Percentiles rank a stretch among this genome's conserved stretches.
Evolutionary conservation across 1,140 invertebrate species (phyloP).

Genomic region (Hypsibius dujardini): DNA sequence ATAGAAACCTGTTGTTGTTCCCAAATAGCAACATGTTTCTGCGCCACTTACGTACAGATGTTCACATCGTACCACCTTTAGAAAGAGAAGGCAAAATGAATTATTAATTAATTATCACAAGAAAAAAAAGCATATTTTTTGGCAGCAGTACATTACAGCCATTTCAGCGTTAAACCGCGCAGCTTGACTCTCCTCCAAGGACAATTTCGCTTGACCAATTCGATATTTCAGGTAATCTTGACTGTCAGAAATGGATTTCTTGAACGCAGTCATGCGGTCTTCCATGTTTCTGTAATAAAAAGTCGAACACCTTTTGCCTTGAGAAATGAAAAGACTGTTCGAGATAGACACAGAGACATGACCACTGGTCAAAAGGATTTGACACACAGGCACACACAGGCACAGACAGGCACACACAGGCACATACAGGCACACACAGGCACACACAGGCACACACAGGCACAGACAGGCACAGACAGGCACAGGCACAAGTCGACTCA

Average conservation of each 20-base stretch:
- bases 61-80: slow-evolving; percentile 1
- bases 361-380: too few relatives aligned
- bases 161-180: neutral
- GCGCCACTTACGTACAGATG: neutral
- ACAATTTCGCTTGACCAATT: neutral
- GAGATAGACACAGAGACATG: too few relatives aligned
- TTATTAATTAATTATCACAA: too few relatives aligned
- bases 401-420: too few relatives aligned
- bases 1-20: too few relatives aligned
- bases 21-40: neutral
- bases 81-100: too few relatives aligned
- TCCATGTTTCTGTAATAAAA: neutral
- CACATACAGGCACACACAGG: too few relatives aligned
- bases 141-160: neutral
- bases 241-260: neutral
- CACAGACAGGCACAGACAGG: too few relatives aligned
- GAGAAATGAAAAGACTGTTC: too few relatives aligned
- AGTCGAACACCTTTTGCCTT: neutral
- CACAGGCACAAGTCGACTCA: neutral
- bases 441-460: too few relatives aligned
- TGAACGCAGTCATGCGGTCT: neutral
- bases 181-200: neutral
- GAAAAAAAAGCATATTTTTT: too few relatives aligned
- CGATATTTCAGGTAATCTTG: neutral
- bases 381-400: too few relatives aligned